Conservation (phyloP, 2,797 vertebrate species). For the Enteromius viviparus region DNA sequence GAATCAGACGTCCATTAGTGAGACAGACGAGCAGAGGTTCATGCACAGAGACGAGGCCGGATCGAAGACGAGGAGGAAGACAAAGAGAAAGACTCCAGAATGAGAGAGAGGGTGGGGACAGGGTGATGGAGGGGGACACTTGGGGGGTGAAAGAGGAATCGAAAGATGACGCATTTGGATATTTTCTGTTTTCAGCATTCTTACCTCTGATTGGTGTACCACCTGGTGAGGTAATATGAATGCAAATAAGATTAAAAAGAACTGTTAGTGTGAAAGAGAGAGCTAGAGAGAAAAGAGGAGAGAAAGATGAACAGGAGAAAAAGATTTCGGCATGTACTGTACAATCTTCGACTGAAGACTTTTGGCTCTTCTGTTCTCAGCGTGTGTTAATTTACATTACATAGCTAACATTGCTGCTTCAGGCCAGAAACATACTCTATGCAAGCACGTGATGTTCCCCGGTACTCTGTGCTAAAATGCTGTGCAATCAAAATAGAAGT, state of each 20-base stretch:
- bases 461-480: not conserved
- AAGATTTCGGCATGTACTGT: slow-evolving; percentile 54
- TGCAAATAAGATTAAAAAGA: slow-evolving; percentile 99
- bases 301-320: slow-evolving; percentile 74
- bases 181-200: slow-evolving; percentile 89
- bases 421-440: slow-evolving; percentile 13
- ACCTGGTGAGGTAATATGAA: slow-evolving; percentile 99
- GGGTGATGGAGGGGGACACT: slow-evolving; percentile 72
- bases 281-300: slow-evolving; percentile 75
- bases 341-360: slow-evolving; percentile 20
- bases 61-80: slow-evolving; percentile 67
- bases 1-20: slow-evolving; percentile 63
- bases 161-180: slow-evolving; percentile 67
- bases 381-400: slow-evolving; percentile 2
- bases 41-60: slow-evolving; percentile 63
- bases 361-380: slow-evolving; percentile 12
- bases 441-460: not conserved
- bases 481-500: not conserved
- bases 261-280: slow-evolving; percentile 88
- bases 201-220: slow-evolving; percentile 99
- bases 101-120: slow-evolving; percentile 71
- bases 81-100: slow-evolving; percentile 61
- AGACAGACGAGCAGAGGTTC: slow-evolving; percentile 68
- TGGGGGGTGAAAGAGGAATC: slow-evolving; percentile 48
- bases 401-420: not conserved